Evolutionary conservation across 1,140 invertebrate species (phyloP).

Genomic region (Pteromalus puparum): DNA sequence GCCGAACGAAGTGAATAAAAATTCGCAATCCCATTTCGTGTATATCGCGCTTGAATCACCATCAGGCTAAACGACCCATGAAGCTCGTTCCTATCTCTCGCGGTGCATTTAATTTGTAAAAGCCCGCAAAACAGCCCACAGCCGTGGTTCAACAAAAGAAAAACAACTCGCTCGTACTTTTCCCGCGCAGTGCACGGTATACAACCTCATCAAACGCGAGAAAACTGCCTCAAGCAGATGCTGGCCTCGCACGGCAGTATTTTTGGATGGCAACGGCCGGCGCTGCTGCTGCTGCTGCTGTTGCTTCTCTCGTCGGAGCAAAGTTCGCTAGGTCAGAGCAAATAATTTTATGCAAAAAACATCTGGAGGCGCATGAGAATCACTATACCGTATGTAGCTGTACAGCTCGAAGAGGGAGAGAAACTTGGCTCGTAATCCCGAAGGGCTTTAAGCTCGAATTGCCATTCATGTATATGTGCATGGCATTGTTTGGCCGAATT

Average conservation of each 20-base stretch:
- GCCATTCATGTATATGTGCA: slow-evolving; percentile 40
- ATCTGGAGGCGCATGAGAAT: slow-evolving; percentile 3
- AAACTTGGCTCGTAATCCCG: slow-evolving; percentile 11
- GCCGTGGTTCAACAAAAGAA: neutral
- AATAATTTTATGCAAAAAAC: slow-evolving; percentile 11
- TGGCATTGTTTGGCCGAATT: slow-evolving; percentile 20
- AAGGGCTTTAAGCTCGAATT: slow-evolving; percentile 18
- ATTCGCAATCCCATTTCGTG: neutral
- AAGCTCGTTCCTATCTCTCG: neutral
- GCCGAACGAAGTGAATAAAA: no score
- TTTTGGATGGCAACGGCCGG: neutral
- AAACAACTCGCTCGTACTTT: neutral
- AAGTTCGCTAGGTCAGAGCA: neutral
- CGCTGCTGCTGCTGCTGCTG: no score
- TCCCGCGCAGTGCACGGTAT: neutral
- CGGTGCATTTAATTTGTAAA: neutral
- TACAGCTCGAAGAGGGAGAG: neutral
- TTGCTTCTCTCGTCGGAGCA: neutral
- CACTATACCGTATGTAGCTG: neutral
- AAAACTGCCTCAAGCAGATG: neutral
- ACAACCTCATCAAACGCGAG: neutral
- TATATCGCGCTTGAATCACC: neutral
- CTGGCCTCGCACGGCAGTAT: neutral
- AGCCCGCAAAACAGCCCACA: neutral
- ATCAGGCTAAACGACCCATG: neutral